Evolutionary conservation across 2,113 vertebrate species (phyloP), one percentile per base, ranked within the genome.

Genomic region (Tachycineta bicolor): DNA sequence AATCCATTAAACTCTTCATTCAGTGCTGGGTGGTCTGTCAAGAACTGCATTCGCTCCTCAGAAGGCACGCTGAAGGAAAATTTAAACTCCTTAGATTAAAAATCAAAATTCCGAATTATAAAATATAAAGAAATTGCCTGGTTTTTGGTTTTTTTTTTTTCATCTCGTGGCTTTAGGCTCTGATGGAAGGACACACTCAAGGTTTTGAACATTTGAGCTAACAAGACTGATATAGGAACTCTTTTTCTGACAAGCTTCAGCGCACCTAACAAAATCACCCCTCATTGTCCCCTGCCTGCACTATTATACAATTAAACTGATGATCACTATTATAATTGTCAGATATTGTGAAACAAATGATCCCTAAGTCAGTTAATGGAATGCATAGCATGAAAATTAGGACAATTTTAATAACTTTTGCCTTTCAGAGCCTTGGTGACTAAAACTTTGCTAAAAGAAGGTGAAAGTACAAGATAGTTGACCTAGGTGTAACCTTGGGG

Each of bases 271-370:
- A 70, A 83, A 92, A 74, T 83, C 31, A 83, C 43, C 34, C 21
- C 43, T 89, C 53, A 41, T 56, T 34, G 22, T 86, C 59, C 79
- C 50, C 58, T 80, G 31, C 74, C 77, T 87, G 56, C 60, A 74
- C 73, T 63, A 63, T 86, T 79, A 73, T 37, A 65, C 33, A 94
- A 81, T 89, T 95, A 91, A 94, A 82, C 33, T 69, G 25, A 69
- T 86, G 65, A 86, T 85, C 64, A 53, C 39, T 3, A 62, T 49
- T 55, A 43, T 77, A 85, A 90, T 77, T 91, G 80, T 69, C 80
- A 77, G n/a, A 70, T 89, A 90, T 29, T 62, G 76, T 87, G 91
- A 95, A 93, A 91, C 20, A 83, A 95, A 96, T 92, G 46, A 69
- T 91, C 85, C 64, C 34, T 92, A 92, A 73, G 75, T 26, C 49